Conservation (phyloP, 2,888 invertebrate genomes). For the Congeria kusceri region DNA sequence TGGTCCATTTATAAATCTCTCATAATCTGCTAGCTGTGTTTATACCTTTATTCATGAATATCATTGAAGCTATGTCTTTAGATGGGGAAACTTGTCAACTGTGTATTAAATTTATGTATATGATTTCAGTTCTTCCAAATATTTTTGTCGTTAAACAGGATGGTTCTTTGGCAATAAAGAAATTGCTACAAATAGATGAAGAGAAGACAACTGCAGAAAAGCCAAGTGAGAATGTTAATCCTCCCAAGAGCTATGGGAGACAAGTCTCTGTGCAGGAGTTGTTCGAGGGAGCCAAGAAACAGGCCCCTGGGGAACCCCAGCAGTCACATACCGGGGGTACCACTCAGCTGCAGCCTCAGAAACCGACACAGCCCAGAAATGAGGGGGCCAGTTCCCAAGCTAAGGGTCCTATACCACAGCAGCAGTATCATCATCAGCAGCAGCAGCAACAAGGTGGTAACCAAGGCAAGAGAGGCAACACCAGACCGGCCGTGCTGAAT, state of each 20-base stretch:
- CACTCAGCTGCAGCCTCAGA: slow-evolving; percentile 6
- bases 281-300: slow-evolving; percentile 73
- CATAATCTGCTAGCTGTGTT: not conserved
- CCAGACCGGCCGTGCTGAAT: slow-evolving; percentile 27
- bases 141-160: slow-evolving; percentile 71
- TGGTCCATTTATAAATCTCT: not conserved
- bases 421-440: slow-evolving; percentile 18
- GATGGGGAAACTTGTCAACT: too few relatives aligned
- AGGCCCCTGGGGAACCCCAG: slow-evolving; percentile 1
- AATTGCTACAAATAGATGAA: slow-evolving; percentile 76
- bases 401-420: slow-evolving; percentile 19
- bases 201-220: not conserved
- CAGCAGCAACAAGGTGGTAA: slow-evolving; percentile 22
- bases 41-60: too few relatives aligned
- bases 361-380: not conserved
- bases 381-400: slow-evolving; percentile 21
- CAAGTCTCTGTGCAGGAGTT: slow-evolving; percentile 82
- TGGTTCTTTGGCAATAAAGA: slow-evolving; percentile 75
- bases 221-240: slow-evolving; percentile 26
- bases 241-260: slow-evolving; percentile 70
- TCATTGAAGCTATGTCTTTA: too few relatives aligned
- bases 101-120: too few relatives aligned
- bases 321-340: slow-evolving; percentile 8
- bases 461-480: slow-evolving; percentile 13
- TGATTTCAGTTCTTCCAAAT: too few relatives aligned